Base-by-base conservation (phyloP, 2,113 vertebrate species). In the Melospiza melodia region DNA sequence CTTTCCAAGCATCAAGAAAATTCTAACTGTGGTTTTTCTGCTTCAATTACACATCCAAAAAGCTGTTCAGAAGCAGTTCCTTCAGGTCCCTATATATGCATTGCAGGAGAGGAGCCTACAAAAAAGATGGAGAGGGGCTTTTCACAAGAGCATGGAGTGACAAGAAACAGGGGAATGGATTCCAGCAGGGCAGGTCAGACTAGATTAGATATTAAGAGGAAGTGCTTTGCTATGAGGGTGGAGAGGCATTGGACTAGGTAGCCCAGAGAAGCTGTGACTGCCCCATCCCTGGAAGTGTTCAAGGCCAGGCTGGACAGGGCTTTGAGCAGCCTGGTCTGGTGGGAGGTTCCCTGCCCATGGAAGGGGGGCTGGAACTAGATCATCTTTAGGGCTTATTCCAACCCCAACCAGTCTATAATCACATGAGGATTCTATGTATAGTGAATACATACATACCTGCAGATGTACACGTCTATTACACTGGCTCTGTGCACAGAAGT, bases 391-490 rank as follows among this genome's bases (percentile, higher is more conserved):
- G 21, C 10, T 39, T 48, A 27, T 76, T 62, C 63, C 31, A 55
- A 20, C 25, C 25, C 22, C 55, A 43, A 20, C 9, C 12, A 11
- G 10, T 62, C 25, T 41, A 22, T 41, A 20, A 17, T 46, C 54
- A 24, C 15, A 22, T 21, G 20, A 83, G 31, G 24, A 35, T 27
- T 48, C n/a, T 23, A 5, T 21, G 10, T 27, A 15, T 1, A 44
- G 35, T 77, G 8, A 23, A n/a, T 8, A 8, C 14, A 23, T 3
- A 17, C 2, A 24, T 16, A 37, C 3, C 17, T 12, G 25, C 6
- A 58, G 7, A 8, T 22, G 15, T 0, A 2, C 4, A 0, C 13
- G 5, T 25, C 19, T 65, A 8, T 49, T 49, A 43, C 4, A 20
- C 9, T 74, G 16, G 3, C 59, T 74, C 2, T 73, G 2, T 23